Evolutionary conservation across 2,797 vertebrate species (phyloP).

Genomic region (Periparus ater): DNA sequence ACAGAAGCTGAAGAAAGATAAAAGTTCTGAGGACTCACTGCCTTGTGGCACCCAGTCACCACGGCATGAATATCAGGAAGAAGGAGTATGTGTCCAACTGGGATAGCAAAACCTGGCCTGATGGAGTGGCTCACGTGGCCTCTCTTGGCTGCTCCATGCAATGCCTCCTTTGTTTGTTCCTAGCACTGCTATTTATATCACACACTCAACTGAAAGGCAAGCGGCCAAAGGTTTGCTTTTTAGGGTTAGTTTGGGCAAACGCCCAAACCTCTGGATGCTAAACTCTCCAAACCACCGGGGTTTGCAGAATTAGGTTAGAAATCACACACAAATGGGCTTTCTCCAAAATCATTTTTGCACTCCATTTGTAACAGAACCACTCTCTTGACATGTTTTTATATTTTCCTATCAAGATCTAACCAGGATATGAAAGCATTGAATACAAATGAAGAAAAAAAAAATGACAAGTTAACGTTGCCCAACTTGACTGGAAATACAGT

Average conservation of each 20-base stretch:
- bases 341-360: conserved; percentile 51
- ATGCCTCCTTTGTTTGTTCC: conserved; percentile 58
- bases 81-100: not conserved
- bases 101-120: not conserved
- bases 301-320: conserved; percentile 61
- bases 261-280: conserved; percentile 64
- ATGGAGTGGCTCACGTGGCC: not conserved
- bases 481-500: not conserved
- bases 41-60: not conserved
- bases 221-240: conserved; percentile 53
- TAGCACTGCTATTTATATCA: conserved; percentile 58
- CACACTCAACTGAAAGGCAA: conserved; percentile 50
- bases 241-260: conserved; percentile 66
- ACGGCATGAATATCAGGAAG: no score
- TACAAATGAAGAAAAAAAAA: not conserved
- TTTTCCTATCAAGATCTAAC: conserved; percentile 53
- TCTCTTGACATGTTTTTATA: conserved; percentile 38
- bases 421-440: conserved; percentile 18
- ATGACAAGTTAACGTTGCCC: not conserved
- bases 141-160: conserved; percentile 21
- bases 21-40: not conserved
- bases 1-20: not conserved
- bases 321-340: conserved; percentile 65
- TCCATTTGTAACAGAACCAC: conserved; percentile 54
- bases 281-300: conserved; percentile 58